These are phyloP conservation scores for Megaptera novaeangliae DNA, from an alignment of 2,113 vertebrate species.

Conservation along the genomic window DNA sequence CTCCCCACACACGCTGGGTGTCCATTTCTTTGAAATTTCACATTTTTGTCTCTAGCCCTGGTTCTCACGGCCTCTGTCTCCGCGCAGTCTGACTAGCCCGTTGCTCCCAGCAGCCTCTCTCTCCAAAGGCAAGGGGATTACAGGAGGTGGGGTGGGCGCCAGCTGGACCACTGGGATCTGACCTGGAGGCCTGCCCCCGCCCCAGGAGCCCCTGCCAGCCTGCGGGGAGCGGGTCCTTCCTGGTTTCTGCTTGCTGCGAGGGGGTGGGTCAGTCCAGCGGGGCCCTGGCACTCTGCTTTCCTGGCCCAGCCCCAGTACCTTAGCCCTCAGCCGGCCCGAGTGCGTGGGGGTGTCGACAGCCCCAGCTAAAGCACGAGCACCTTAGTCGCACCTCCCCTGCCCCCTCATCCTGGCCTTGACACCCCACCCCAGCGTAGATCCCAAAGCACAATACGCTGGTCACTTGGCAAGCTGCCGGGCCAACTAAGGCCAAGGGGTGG, in stretches of 20 bases:
- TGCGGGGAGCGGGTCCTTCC: background rate
- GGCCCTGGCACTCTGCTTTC: background rate
- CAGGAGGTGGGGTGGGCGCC: background rate
- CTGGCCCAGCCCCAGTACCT: background rate
- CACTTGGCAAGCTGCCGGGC: constrained; percentile 44
- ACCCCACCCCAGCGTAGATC: constrained; percentile 36
- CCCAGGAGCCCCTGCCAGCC: background rate
- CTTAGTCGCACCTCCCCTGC: constrained; percentile 56
- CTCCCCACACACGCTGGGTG: background rate
- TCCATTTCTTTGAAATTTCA: background rate
- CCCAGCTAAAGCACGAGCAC: constrained; percentile 74
- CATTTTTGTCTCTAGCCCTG: background rate
- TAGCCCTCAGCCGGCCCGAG: background rate
- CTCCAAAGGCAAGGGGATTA: background rate
- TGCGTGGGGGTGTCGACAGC: constrained; percentile 7
- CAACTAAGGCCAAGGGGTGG: background rate
- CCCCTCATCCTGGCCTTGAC: background rate
- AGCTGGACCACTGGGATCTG: background rate
- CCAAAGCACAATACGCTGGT: constrained; percentile 72
- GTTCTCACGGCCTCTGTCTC: background rate
- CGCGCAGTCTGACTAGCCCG: background rate
- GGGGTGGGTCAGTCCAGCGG: background rate
- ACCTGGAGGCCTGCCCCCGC: background rate
- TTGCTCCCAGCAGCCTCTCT: background rate
- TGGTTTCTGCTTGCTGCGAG: background rate